Evolutionary conservation across 2,888 invertebrate genomes (phyloP), one percentile per base, ranked within the genome.

Genomic region (Dynastes hyllus): DNA sequence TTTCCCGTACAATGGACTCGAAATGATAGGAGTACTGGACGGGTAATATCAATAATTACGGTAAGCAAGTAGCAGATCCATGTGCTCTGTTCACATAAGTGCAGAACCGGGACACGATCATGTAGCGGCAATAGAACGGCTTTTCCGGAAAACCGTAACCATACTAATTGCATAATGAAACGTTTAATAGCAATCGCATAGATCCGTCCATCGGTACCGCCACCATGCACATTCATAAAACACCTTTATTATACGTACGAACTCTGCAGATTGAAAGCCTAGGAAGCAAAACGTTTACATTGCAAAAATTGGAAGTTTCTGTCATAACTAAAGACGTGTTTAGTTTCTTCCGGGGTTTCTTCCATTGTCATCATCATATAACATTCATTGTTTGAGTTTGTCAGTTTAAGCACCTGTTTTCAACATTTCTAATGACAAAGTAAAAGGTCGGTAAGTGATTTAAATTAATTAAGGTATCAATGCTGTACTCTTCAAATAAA

Each of bases 11-110:
- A 89, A 88, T 88, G 88, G 87, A 87, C 87, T 86, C 87, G 85
- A 89, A 89, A 89, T 89, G 87, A 89, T 88, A 88, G 88, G 87
- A 88, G 87, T 85, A 87, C 77, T 70, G 78, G 69, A 84, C 81
- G 80, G 81, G 82, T 88, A 89, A 89, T 89, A 88, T 88, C 87
- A 88, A 89, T 89, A 89, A 89, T 89, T 89, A 89, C 85, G 85
- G 82, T 83, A 84, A 84, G 86, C 86, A 88, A 87, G 88, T 88
- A 88, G 88, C 87, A 88, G 88, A 87, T 86, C 87, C 88, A 88
- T 88, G 85, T 88, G 88, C 86, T 86, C 82, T 86, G 87, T 88
- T 88, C 88, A 87, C 88, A 87, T 87, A 88, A 87, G 86, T 85
- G 85, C 83, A 85, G 81, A 81, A 82, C 79, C 78, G 81, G 81